Percentiles rank a stretch among this genome's conserved stretches.
Evolutionary conservation across 2,113 vertebrate genomes (phyloP).

Genomic region (Choloepus hoffmanni): DNA sequence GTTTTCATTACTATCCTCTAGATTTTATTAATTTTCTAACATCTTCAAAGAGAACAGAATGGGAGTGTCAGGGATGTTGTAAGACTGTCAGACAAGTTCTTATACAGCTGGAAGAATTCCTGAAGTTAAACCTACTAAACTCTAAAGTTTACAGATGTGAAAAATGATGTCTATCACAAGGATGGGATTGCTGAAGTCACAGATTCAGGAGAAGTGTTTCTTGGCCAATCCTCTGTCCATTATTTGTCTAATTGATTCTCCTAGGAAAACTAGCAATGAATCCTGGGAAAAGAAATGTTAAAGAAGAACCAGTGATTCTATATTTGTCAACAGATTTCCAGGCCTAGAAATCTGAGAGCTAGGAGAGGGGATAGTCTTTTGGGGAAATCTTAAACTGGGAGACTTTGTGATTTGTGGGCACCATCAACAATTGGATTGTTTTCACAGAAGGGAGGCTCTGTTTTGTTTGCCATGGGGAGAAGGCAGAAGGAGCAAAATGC

Average conservation of each 20-base stretch:
- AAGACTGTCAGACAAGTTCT: neutral
- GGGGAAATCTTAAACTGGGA: neutral
- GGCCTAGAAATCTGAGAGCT: neutral
- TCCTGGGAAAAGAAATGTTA: neutral
- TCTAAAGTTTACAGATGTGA: neutral
- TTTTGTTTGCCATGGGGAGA: neutral
- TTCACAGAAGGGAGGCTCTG: neutral
- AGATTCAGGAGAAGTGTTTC: neutral
- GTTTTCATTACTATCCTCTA: neutral
- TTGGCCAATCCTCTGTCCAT: neutral
- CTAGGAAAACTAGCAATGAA: neutral
- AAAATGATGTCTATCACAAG: neutral
- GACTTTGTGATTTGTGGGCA: neutral
- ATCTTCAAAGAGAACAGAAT: neutral
- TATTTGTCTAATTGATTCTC: neutral
- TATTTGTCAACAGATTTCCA: neutral
- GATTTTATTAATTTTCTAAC: neutral
- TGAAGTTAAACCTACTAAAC: neutral
- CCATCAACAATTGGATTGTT: constrained; percentile 4
- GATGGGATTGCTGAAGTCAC: neutral
- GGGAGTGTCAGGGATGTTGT: neutral
- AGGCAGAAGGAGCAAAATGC: neutral
- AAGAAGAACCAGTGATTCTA: neutral
- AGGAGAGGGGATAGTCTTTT: neutral
- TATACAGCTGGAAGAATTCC: neutral